phyloP scores from a whole-genome alignment of 2,888 invertebrate species.

The Apotomis turbidana region DNA sequence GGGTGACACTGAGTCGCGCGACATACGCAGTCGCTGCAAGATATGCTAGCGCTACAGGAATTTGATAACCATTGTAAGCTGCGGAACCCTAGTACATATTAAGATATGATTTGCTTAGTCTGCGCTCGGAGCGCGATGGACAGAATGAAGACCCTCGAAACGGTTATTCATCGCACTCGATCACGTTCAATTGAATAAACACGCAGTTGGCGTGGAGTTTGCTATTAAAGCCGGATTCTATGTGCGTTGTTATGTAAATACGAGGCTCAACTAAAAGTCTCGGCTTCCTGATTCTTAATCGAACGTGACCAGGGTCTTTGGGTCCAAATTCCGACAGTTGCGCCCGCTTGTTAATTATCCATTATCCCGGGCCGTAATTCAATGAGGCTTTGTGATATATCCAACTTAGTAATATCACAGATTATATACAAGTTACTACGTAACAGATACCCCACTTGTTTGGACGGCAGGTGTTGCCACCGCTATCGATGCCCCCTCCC shows the following conservation, averaged over 20 bases:
- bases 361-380: too few species aligned
- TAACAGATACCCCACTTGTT: too few species aligned
- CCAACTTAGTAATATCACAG: too few species aligned
- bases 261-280: constrained; percentile 44
- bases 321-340: constrained; percentile 4
- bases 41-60: too few species aligned
- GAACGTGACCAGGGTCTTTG: constrained; percentile 24
- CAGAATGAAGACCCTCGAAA: constrained; percentile 55
- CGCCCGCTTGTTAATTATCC: background rate
- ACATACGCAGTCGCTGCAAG: too few species aligned
- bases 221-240: constrained; percentile 58
- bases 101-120: background rate
- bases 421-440: too few species aligned
- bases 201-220: constrained; percentile 62
- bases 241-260: constrained; percentile 72
- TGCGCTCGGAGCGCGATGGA: background rate
- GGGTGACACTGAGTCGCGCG: too few species aligned
- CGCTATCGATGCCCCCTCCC: too few species aligned
- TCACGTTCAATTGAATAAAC: constrained; percentile 78
- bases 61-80: too few species aligned
- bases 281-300: constrained; percentile 34
- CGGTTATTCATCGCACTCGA: constrained; percentile 71
- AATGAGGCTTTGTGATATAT: too few species aligned
- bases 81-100: background rate
- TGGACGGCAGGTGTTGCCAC: too few species aligned